phyloP scores from a whole-genome alignment of 2,113 vertebrate genomes.

The Pica pica region DNA sequence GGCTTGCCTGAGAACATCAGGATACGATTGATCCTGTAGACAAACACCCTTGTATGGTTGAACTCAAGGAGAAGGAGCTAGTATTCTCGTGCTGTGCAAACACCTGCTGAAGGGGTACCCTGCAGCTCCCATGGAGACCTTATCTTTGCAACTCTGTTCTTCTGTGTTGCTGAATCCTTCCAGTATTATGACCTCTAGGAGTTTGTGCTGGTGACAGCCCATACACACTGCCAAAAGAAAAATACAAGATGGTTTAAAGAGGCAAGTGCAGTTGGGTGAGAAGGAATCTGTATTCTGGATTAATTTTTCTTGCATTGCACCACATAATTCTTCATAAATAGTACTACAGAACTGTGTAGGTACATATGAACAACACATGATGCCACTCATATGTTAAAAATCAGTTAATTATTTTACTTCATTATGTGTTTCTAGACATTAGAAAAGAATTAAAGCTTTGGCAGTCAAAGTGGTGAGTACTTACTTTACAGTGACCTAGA shows the following conservation, averaged over 20 bases:
- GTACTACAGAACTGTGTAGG: accelerated
- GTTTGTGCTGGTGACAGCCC: not conserved
- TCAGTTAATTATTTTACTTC: not conserved
- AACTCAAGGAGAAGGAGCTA: not conserved
- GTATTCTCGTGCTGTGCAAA: not conserved
- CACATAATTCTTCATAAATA: not conserved
- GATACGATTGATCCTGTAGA: not conserved
- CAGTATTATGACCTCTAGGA: not conserved
- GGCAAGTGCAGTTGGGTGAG: not conserved
- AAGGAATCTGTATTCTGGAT: not conserved
- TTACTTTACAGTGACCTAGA: not conserved
- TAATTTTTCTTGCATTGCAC: not conserved
- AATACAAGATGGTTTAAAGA: not conserved
- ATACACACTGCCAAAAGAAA: not conserved
- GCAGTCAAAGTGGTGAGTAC: not conserved
- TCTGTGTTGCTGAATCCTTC: not conserved
- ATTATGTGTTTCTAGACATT: not conserved
- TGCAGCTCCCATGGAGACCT: not conserved
- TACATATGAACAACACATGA: not conserved
- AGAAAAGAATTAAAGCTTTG: not conserved
- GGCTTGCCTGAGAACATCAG: not conserved
- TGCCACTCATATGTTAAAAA: not conserved
- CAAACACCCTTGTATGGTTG: not conserved
- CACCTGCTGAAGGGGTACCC: not conserved
- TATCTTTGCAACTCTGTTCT: not conserved